Evolutionary conservation across 1,140 invertebrate species (phyloP).

Genomic region (Zaprionus gabonicus): DNA sequence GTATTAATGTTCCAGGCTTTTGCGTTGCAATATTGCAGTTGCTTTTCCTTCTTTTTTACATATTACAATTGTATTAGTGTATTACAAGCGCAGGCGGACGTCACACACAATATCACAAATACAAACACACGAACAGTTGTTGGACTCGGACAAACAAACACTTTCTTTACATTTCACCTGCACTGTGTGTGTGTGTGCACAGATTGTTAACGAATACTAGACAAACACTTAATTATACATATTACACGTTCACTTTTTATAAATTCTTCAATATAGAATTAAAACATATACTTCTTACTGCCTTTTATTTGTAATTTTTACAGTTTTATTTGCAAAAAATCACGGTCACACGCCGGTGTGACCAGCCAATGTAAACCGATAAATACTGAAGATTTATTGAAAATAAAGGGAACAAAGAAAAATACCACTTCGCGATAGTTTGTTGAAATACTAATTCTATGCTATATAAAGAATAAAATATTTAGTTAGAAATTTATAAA

Average conservation of each 20-base stretch:
- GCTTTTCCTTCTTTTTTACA: conserved; percentile 40
- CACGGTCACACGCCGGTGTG: conserved; percentile 43
- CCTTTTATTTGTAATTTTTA: conserved; percentile 36
- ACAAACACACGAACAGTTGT: conserved; percentile 51
- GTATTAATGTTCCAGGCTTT: conserved; percentile 36
- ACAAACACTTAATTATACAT: background rate
- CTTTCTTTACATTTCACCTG: conserved; percentile 49
- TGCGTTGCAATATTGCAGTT: conserved; percentile 62
- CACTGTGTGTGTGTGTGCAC: conserved; percentile 9
- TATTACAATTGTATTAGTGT: conserved; percentile 52
- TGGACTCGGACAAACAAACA: conserved; percentile 44
- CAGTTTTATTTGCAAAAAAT: conserved; percentile 50
- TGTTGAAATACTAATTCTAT: background rate
- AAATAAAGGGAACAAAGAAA: background rate
- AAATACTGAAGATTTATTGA: conserved; percentile 2
- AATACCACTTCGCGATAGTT: background rate
- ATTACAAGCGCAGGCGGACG: conserved; percentile 65
- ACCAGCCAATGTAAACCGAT: background rate
- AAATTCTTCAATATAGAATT: conserved; percentile 8
- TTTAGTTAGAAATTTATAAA: background rate
- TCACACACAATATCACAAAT: conserved; percentile 57
- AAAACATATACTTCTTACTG: conserved; percentile 31
- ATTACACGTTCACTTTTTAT: background rate
- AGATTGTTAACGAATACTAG: background rate
- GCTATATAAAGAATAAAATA: background rate